Base-by-base conservation (phyloP, 2,113 vertebrate species). In the Ploceus nigricollis region DNA sequence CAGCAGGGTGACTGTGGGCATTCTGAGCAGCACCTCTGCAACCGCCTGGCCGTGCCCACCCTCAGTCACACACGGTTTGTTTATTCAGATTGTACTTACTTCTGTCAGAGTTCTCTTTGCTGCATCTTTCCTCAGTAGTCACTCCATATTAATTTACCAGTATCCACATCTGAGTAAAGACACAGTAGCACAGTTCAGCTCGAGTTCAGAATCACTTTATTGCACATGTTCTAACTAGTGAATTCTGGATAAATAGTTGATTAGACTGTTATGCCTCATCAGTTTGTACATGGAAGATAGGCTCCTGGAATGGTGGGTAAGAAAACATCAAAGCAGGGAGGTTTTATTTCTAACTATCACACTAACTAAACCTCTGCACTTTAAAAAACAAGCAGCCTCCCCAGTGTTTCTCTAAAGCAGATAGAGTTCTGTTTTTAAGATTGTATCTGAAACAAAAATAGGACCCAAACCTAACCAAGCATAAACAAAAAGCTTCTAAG, bases 401-500 rank as follows among this genome's bases (percentile, higher is more conserved):
- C 27, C 37, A 22, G 2, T 25, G 44, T 69, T 95, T 79, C 84
- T 79, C 45, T 65, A 77, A 87, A 75, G 87, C 68, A 88, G 85
- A 57, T 15, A 39, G 75, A 95, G 24, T 37, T 91, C 66, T 86
- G 63, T 66, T 95, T 82, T 93, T 77, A 91, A 90, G 87, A 66
- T 44, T 53, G 54, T 58, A 47, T 70, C 70, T 85, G 82, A 90
- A 96, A 87, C 19, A 50, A 63, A 90, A 85, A 1, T 54, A 81
- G 56, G 37, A 72, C 73, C 40, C 71, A 85, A 88, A 70, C 22
- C 17, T 71, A 73, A 72, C 35, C 66, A 72, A 63, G 54, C 73
- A 73, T 40, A 96, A 93, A 91, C 64, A 86, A 40, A 82, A 94
- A 66, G 50, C 75, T 93, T 94, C 92, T 90, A 88, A 93, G 72